phyloP scores from a whole-genome alignment of 2,113 vertebrate genomes.

The Nanorana parkeri region DNA sequence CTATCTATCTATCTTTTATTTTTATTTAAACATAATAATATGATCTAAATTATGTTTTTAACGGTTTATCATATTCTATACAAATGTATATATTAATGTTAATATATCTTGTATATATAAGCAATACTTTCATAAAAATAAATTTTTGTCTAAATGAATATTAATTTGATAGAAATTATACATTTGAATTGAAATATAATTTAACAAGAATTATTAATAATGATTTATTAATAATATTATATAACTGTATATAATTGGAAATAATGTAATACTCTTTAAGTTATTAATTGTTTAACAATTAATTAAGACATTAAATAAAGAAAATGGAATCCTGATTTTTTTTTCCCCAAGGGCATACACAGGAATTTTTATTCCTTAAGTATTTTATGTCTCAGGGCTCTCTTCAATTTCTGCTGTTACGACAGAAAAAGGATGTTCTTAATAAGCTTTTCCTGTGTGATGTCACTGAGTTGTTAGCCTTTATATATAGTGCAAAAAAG shows the following conservation, averaged over 20 bases:
- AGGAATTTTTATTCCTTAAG: constrained; percentile 61
- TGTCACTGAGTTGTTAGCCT: constrained; percentile 70
- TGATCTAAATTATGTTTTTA: too few species aligned
- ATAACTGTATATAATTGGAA: background rate
- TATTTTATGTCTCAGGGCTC: constrained; percentile 67
- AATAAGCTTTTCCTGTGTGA: constrained; percentile 75
- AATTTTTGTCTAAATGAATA: background rate
- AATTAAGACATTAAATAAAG: background rate
- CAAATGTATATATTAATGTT: background rate
- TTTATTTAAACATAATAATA: too few species aligned
- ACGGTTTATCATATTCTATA: too few species aligned
- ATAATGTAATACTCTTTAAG: background rate
- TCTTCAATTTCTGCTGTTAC: constrained; percentile 74
- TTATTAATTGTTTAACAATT: background rate
- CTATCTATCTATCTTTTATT: too few species aligned
- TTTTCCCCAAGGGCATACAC: constrained; percentile 61
- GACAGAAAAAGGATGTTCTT: constrained; percentile 77
- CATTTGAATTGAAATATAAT: too few species aligned
- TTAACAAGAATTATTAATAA: background rate
- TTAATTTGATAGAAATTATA: too few species aligned
- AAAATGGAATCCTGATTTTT: background rate
- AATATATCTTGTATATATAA: background rate
- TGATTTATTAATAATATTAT: background rate
- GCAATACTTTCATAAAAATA: background rate
- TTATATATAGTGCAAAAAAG: constrained; percentile 72